phyloP scores from a whole-genome alignment of 2,888 invertebrate genomes.

The Dynastes tityus region DNA sequence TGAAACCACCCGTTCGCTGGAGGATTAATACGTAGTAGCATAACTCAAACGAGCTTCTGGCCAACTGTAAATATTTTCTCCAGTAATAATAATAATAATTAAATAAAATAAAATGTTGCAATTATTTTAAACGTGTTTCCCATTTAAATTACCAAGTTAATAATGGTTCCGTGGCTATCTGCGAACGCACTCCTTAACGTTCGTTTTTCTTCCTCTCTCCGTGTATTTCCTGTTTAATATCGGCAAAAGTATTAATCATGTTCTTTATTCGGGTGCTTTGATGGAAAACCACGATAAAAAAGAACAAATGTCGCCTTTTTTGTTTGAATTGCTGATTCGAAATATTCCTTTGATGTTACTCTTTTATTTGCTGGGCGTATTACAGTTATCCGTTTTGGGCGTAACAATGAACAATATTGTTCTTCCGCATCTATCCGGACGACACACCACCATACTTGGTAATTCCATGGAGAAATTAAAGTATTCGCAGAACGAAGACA shows the following conservation, averaged over 20 bases:
- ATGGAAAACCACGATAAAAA: constrained; percentile 31
- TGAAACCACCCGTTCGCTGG: too few relatives aligned
- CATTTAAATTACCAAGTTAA: constrained; percentile 31
- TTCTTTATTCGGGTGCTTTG: constrained; percentile 26
- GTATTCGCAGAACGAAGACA: constrained; percentile 27
- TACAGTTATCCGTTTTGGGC: constrained; percentile 31
- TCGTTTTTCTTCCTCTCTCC: background rate
- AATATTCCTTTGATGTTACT: constrained; percentile 39
- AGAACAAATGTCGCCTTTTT: constrained; percentile 32
- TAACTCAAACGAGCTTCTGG: background rate
- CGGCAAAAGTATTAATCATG: constrained; percentile 29
- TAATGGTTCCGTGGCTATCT: constrained; percentile 23
- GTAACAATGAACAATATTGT: constrained; percentile 35
- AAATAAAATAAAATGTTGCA: constrained; percentile 26
- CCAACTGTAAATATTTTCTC: background rate
- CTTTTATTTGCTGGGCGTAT: constrained; percentile 32
- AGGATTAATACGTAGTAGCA: background rate
- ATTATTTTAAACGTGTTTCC: constrained; percentile 32
- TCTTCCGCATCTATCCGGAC: constrained; percentile 4
- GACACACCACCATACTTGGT: constrained; percentile 17
- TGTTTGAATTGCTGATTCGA: constrained; percentile 37
- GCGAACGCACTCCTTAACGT: constrained; percentile 7
- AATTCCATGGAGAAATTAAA: constrained; percentile 44
- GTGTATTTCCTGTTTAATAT: constrained; percentile 36
- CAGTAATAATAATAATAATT: constrained; percentile 20